These are phyloP conservation scores for Mus spretus DNA, from an alignment of 2,797 vertebrate species.

Conservation along the genomic window DNA sequence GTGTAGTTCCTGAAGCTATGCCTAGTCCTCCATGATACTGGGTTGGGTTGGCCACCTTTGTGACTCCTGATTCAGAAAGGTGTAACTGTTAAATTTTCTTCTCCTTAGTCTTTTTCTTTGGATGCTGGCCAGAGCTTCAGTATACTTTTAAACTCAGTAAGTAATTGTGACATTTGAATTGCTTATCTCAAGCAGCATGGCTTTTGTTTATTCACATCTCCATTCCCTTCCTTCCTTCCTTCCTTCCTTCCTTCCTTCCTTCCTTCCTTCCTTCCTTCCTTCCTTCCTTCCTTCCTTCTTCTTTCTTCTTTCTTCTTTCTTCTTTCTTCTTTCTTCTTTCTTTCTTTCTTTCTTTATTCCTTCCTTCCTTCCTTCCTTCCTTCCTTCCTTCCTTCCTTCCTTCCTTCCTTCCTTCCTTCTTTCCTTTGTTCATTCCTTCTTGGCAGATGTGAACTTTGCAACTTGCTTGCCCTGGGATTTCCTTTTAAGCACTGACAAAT, in stretches of 20 bases:
- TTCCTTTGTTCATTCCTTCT: background rate
- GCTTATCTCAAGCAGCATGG: background rate
- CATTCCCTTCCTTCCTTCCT: background rate
- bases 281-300: background rate
- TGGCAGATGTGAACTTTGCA: background rate
- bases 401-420: background rate
- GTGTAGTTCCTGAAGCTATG: background rate
- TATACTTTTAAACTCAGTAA: no score
- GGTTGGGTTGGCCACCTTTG: background rate
- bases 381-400: background rate
- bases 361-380: background rate
- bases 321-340: background rate
- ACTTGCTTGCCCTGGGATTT: background rate
- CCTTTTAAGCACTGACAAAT: background rate
- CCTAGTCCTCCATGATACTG: background rate
- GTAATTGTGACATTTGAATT: background rate
- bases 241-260: background rate
- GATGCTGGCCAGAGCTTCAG: background rate
- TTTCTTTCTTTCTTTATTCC: background rate
- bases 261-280: background rate
- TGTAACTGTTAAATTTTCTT: background rate
- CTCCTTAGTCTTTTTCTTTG: background rate
- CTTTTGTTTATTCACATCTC: background rate
- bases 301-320: background rate
- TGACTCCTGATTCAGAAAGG: background rate